These are phyloP conservation scores for Bergia sp. DNA, from an alignment of 92 coral and sea anemone species.

Conservation along the genomic window DNA sequence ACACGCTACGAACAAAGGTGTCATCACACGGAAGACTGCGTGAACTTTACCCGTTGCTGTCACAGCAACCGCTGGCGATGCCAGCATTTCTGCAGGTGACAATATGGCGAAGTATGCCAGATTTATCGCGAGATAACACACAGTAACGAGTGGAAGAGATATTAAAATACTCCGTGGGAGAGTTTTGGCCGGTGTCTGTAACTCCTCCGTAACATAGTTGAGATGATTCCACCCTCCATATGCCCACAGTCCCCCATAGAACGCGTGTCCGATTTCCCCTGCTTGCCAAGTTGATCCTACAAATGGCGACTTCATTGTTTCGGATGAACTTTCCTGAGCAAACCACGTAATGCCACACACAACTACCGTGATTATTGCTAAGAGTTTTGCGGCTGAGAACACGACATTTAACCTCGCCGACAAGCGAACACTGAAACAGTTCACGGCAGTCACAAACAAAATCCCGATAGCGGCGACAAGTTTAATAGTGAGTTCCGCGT, in stretches of 20 bases:
- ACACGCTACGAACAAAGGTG: conserved; percentile 47
- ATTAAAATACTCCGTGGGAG: conserved; percentile 63
- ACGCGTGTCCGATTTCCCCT: conserved; percentile 56
- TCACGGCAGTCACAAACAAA: conserved; percentile 37
- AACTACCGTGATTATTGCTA: conserved; percentile 34
- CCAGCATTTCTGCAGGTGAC: conserved; percentile 57
- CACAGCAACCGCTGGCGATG: conserved; percentile 69
- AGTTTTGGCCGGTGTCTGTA: conserved; percentile 64
- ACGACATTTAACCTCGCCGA: conserved; percentile 50
- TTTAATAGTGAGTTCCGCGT: conserved; percentile 28
- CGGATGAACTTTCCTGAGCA: conserved; percentile 16
- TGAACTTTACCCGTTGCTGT: conserved; percentile 52
- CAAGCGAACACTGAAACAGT: conserved; percentile 47
- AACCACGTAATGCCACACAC: conserved; percentile 22
- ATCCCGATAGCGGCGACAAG: conserved; percentile 47
- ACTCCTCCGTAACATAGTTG: conserved; percentile 66
- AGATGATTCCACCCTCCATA: conserved; percentile 63
- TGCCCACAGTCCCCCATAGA: conserved; percentile 58
- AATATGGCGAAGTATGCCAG: conserved; percentile 64
- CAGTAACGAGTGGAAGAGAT: conserved; percentile 64
- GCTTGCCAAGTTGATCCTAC: conserved; percentile 28
- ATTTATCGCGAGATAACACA: conserved; percentile 66
- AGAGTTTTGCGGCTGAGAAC: conserved; percentile 50
- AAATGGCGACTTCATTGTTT: conserved; percentile 34
- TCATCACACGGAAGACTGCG: conserved; percentile 40